Percentiles rank a stretch among this genome's conserved stretches.
Conservation (phyloP, 2,888 invertebrate genomes). For the Pyrgus malvae region DNA sequence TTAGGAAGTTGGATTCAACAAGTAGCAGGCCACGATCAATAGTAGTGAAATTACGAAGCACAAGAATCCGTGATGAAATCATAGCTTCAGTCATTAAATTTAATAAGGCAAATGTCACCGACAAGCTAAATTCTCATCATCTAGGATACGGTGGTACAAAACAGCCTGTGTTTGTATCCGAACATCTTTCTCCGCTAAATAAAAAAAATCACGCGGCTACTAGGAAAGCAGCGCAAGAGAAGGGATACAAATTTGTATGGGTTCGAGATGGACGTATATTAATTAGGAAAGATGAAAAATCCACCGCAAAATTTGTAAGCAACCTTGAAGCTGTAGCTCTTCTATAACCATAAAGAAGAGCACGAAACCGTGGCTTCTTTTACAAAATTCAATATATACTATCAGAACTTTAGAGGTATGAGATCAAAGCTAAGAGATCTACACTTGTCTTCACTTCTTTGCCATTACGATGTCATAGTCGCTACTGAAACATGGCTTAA, state of each 20-base stretch:
- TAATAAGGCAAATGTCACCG: not conserved
- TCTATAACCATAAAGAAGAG: not conserved
- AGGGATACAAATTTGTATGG: not conserved
- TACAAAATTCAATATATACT: not conserved
- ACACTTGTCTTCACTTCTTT: not conserved
- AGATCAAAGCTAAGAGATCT: not conserved
- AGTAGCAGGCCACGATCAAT: not conserved
- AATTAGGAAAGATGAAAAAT: not conserved
- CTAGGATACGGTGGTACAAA: not conserved
- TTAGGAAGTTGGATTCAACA: not conserved
- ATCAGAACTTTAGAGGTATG: slow-evolving; percentile 2
- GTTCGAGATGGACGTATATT: not conserved
- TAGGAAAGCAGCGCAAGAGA: not conserved
- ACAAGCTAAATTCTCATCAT: not conserved
- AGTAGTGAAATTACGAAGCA: not conserved
- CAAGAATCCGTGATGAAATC: not conserved
- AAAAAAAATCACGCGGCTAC: not conserved
- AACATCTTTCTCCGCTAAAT: not conserved
- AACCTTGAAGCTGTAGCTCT: not conserved
- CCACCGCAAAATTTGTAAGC: not conserved
- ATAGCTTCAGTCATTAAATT: not conserved
- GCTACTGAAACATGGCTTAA: not conserved
- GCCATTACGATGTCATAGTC: not conserved
- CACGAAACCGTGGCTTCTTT: not conserved
- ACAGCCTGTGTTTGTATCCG: not conserved